Percentiles rank a stretch among this genome's conserved stretches.
phyloP scores from a whole-genome alignment of 2,113 vertebrate species.

The Rhombomys opimus region DNA sequence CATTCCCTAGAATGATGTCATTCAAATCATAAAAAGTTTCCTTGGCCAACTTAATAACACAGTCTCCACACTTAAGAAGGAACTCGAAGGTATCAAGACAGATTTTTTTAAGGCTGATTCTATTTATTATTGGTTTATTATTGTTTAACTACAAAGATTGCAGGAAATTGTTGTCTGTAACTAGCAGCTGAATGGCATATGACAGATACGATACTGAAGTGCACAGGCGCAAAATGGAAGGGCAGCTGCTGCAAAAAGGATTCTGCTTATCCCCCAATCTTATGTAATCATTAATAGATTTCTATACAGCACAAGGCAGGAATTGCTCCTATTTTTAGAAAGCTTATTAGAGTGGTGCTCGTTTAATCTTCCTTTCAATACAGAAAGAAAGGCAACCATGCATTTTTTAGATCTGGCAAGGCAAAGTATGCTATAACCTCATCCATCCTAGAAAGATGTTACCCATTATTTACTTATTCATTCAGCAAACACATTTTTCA shows the following conservation, averaged over 20 bases:
- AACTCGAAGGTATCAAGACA: neutral
- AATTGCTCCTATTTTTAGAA: constrained; percentile 65
- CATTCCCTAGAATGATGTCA: neutral
- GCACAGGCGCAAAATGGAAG: neutral
- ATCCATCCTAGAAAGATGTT: neutral
- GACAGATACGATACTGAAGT: neutral
- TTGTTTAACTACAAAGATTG: constrained; percentile 63
- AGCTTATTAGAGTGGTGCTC: constrained; percentile 59
- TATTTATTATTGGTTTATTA: neutral
- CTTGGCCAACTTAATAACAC: neutral
- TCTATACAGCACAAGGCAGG: constrained; percentile 54
- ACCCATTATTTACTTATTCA: neutral
- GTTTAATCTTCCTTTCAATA: constrained; percentile 32
- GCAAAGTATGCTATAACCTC: neutral
- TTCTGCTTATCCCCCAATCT: neutral
- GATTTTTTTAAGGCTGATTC: neutral
- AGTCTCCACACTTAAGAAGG: neutral
- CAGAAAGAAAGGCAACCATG: constrained; percentile 39
- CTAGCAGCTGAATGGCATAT: neutral
- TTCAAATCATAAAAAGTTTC: constrained; percentile 21
- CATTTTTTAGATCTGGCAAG: constrained; percentile 39
- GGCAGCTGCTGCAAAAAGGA: neutral
- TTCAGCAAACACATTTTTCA: neutral
- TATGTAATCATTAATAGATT: constrained; percentile 39
- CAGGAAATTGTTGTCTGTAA: neutral